Evolutionary conservation across 2,113 vertebrate species (phyloP).

Genomic region (Eurypyga helias): DNA sequence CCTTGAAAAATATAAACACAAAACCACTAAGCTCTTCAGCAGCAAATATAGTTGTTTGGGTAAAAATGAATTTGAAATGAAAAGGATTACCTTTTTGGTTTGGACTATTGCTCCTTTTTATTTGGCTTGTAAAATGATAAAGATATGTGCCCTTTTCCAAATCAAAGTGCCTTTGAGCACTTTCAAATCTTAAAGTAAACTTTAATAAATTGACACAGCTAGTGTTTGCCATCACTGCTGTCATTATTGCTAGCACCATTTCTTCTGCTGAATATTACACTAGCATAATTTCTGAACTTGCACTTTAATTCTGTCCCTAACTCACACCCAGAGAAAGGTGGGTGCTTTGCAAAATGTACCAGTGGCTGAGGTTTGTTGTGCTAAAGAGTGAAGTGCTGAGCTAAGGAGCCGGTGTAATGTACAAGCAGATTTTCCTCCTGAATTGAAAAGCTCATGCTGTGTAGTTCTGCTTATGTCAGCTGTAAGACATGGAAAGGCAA

Average conservation of each 20-base stretch:
- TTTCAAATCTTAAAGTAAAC: background rate
- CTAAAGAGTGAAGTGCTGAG: background rate
- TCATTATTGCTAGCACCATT: background rate
- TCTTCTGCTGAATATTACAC: background rate
- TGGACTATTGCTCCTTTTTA: background rate
- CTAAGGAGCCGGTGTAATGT: background rate
- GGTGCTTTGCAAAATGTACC: background rate
- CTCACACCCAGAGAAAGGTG: background rate
- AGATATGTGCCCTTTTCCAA: background rate
- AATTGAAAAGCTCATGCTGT: background rate
- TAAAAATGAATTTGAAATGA: background rate
- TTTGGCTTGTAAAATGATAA: background rate
- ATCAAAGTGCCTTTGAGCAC: background rate
- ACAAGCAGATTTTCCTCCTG: slow-evolving; percentile 24
- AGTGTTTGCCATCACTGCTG: background rate
- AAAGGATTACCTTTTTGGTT: background rate
- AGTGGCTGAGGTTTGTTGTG: background rate
- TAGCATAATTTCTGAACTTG: background rate
- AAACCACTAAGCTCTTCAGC: background rate
- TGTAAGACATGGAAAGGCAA: background rate
- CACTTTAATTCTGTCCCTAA: background rate
- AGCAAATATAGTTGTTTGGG: background rate
- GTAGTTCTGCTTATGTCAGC: slow-evolving; percentile 24
- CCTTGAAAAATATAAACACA: background rate
- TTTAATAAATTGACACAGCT: background rate